Conservation (phyloP, 2,888 invertebrate species). For the Pyrochroa serraticornis region DNA sequence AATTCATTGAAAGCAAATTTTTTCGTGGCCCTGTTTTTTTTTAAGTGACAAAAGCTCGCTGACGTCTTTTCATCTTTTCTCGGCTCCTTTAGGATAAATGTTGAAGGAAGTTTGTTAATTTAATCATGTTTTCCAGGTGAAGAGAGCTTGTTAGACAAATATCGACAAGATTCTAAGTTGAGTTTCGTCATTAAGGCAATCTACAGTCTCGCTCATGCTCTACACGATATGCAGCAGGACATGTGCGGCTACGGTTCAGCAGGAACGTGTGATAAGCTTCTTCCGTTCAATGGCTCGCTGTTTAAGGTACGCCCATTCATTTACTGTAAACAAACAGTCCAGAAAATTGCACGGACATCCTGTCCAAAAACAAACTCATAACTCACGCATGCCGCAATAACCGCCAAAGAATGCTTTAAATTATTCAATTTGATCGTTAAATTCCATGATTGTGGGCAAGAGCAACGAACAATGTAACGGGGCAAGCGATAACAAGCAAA, state of each 20-base stretch:
- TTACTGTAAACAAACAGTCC: conserved; percentile 1
- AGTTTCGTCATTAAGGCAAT: conserved; percentile 81
- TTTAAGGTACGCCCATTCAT: conserved; percentile 60
- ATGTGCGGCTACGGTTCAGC: conserved; percentile 63
- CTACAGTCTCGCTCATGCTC: conserved; percentile 74
- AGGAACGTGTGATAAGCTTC: conserved; percentile 69
- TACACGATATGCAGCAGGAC: conserved; percentile 72
- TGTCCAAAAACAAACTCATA: background rate
- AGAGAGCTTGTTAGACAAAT: conserved; percentile 63
- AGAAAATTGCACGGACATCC: background rate
- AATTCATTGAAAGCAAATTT: background rate
- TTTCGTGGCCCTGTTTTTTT: background rate
- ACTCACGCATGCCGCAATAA: no score
- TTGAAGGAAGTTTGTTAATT: background rate
- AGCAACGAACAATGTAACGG: no score
- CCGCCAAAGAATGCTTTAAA: no score
- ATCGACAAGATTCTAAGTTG: conserved; percentile 78
- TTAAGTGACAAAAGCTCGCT: no score
- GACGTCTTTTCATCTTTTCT: conserved; percentile 6
- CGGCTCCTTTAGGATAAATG: no score
- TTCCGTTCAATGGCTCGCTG: conserved; percentile 74
- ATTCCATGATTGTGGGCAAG: no score
- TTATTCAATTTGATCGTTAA: no score
- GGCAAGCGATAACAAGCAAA: no score
- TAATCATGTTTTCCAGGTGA: conserved; percentile 57